Evolutionary conservation across 2,113 vertebrate species (phyloP).

Genomic region (Accipiter cooperii): DNA sequence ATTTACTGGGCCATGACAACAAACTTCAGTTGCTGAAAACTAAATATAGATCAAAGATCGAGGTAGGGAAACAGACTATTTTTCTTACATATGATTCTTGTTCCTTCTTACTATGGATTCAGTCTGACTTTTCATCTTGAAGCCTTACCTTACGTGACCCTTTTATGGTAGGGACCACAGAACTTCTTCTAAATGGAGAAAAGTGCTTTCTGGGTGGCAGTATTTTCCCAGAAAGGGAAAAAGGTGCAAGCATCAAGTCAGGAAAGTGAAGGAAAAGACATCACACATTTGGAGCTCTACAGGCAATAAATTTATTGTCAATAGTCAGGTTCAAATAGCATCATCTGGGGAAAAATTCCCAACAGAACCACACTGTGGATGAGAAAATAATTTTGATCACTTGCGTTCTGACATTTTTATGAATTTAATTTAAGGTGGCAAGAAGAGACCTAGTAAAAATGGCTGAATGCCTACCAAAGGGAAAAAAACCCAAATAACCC

Average conservation of each 20-base stretch:
- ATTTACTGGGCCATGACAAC: not conserved
- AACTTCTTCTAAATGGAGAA: not conserved
- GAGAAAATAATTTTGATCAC: conserved; percentile 11
- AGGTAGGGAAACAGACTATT: not conserved
- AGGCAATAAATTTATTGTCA: conserved; percentile 28
- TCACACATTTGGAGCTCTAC: not conserved
- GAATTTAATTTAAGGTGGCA: conserved; percentile 51
- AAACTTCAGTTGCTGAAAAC: not conserved
- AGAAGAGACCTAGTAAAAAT: conserved; percentile 45
- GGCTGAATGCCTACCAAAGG: not conserved
- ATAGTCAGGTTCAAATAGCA: not conserved
- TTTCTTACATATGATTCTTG: not conserved
- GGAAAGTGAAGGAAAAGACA: conserved; percentile 16
- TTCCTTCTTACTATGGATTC: not conserved
- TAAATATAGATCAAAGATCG: not conserved
- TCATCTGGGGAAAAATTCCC: not conserved
- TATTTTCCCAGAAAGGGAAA: conserved; percentile 12
- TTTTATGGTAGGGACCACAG: not conserved
- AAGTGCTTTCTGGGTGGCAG: not conserved
- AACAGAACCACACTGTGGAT: not conserved
- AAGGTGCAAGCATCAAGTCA: not conserved
- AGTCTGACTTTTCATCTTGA: not conserved
- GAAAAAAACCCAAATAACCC: not conserved
- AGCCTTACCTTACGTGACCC: not conserved
- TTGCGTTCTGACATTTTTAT: conserved; percentile 33